Base-by-base conservation (phyloP, 2,797 vertebrate species). In the Acipenser transmontanus region DNA sequence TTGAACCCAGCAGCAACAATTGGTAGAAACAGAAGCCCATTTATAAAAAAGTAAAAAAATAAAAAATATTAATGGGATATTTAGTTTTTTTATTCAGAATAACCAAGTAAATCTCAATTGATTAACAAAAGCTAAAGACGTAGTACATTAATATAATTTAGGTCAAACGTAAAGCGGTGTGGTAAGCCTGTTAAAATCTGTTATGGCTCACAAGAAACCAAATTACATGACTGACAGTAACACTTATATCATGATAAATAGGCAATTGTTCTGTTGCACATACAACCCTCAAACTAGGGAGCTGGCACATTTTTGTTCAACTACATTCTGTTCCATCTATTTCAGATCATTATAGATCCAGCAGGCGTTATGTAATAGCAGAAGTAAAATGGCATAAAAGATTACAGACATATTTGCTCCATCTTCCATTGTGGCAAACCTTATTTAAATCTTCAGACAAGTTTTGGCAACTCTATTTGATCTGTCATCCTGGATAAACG, bases 261-360 rank as follows among this genome's bases (percentile, higher is more conserved):
- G 34, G 54, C 20, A 49, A 8, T 13, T 72, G 78, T 72, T 72
- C 65, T 70, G 78, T 74, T 73, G 71, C 73, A 82, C 82, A 82
- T 85, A 80, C 85, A 84, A 85, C 77, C 74, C 75, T 73, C 76
- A 1, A 67, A 75, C 70, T 69, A 76, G 73, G 74, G 65, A 83
- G 74, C 82, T 82, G 49, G 80, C 50, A 34, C 34, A 72, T 80
- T 77, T 66, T 80, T 80, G 8, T 59, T 64, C 59, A 20, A 84
- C 84, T 81, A 74, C 77, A 72, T 76, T 34, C 34, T 34, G 34
- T 34, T 34, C 34, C 75, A 80, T 77, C 71, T 69, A 8, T 82
- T 74, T 82, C 83, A 83, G 68, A 76, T 77, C 80, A 79, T 3
- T 70, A 69, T 78, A 77, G 77, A 72, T 67, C 72, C 76, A 69